phyloP scores from a whole-genome alignment of 2,888 invertebrate species.

The Xanthia icteritia region DNA sequence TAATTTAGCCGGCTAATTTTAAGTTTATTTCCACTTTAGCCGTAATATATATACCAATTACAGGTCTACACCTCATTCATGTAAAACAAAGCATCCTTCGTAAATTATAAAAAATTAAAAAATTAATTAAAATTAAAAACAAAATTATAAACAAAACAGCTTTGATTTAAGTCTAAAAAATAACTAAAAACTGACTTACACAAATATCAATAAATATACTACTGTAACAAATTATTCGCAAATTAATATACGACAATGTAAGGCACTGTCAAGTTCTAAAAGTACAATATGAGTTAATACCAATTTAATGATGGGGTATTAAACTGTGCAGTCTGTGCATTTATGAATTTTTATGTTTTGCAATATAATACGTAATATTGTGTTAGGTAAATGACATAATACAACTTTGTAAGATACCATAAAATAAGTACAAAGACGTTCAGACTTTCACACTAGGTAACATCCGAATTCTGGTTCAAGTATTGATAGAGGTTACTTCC shows the following conservation, averaged over 20 bases:
- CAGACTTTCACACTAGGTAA: not conserved
- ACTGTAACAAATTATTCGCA: not conserved
- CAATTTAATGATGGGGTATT: constrained; percentile 13
- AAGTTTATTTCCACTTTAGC: too few relatives aligned
- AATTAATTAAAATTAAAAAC: too few relatives aligned
- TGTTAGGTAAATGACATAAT: not conserved
- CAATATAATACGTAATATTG: constrained; percentile 1
- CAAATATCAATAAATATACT: too few relatives aligned
- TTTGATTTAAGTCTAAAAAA: too few relatives aligned
- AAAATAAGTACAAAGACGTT: not conserved
- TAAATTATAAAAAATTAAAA: too few relatives aligned
- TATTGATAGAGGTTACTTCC: not conserved
- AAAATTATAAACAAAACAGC: too few relatives aligned
- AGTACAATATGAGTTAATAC: constrained; percentile 16
- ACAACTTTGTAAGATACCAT: constrained; percentile 10
- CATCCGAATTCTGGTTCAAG: not conserved
- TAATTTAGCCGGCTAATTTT: too few relatives aligned
- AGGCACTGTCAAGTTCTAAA: not conserved
- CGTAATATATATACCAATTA: too few relatives aligned
- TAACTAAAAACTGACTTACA: too few relatives aligned
- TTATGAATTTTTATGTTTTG: constrained; percentile 16
- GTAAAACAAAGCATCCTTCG: too few relatives aligned
- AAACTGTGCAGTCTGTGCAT: constrained; percentile 22
- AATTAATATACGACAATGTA: constrained; percentile 5
- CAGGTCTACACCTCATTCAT: too few relatives aligned